These are phyloP conservation scores for Porphyrio hochstetteri DNA, from an alignment of 2,113 vertebrate species.

Conservation along the genomic window DNA sequence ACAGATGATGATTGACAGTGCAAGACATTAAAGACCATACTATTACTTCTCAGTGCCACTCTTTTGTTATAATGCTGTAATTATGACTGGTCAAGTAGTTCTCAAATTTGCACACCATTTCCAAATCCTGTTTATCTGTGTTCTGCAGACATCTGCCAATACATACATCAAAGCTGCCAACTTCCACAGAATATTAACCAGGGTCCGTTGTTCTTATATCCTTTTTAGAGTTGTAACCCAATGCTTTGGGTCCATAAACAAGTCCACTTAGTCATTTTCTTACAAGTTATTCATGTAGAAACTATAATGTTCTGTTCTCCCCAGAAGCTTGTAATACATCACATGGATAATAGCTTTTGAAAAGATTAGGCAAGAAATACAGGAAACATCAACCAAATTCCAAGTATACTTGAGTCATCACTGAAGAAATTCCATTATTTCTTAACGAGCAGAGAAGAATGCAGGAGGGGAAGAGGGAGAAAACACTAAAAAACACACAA, in stretches of 20 bases:
- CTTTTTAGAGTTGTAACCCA: constrained; percentile 49
- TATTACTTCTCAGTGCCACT: constrained; percentile 18
- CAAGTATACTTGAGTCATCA: not conserved
- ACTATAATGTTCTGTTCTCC: constrained; percentile 36
- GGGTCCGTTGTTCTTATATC: not conserved
- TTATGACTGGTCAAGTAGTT: constrained; percentile 67
- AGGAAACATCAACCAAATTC: not conserved
- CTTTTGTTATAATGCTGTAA: constrained; percentile 26
- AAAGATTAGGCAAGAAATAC: constrained; percentile 42
- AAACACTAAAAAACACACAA: not conserved
- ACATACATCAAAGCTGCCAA: constrained; percentile 57
- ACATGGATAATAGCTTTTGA: constrained; percentile 24
- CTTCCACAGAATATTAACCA: constrained; percentile 67
- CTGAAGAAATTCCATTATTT: constrained; percentile 36
- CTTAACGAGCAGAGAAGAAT: constrained; percentile 16
- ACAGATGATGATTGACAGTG: constrained; percentile 46
- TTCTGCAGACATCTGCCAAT: constrained; percentile 68
- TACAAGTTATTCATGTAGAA: constrained; percentile 47
- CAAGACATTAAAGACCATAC: constrained; percentile 50
- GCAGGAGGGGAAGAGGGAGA: accelerated
- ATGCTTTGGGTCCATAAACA: constrained; percentile 66
- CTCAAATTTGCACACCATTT: constrained; percentile 67
- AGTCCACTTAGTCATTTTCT: constrained; percentile 68
- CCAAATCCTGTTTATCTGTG: constrained; percentile 57
- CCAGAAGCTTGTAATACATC: constrained; percentile 56